phyloP scores from a whole-genome alignment of 2,797 vertebrate species.

The Selene dorsalis region DNA sequence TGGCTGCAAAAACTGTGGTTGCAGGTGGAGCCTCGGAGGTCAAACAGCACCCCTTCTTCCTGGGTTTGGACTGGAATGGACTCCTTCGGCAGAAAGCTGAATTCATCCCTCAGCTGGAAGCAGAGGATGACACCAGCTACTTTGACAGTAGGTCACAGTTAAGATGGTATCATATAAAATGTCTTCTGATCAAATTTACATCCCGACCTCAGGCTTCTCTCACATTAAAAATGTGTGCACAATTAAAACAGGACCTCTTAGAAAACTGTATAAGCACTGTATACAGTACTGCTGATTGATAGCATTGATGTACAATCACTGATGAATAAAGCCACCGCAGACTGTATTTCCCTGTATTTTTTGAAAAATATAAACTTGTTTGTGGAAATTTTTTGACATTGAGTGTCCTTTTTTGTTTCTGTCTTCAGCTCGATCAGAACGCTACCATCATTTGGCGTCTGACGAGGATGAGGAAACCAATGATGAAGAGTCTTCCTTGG shows the following conservation, averaged over 20 bases:
- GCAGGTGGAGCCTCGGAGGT: slow-evolving; percentile 93
- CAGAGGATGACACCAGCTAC: slow-evolving; percentile 97
- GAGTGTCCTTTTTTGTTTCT: neutral
- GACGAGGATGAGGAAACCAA: slow-evolving; percentile 95
- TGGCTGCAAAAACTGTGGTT: slow-evolving; percentile 15
- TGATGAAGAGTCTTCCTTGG: slow-evolving; percentile 93
- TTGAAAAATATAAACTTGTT: neutral
- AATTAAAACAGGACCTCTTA: neutral
- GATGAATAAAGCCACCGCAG: neutral
- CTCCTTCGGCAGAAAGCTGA: slow-evolving; percentile 97
- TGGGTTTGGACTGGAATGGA: slow-evolving; percentile 94
- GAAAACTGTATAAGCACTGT: neutral
- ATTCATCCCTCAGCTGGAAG: slow-evolving; percentile 96
- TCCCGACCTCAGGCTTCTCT: neutral
- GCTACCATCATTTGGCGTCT: slow-evolving; percentile 93
- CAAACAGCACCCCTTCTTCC: slow-evolving; percentile 94
- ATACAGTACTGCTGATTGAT: neutral
- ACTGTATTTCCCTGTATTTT: neutral
- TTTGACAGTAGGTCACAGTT: slow-evolving; percentile 92
- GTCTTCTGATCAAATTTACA: neutral
- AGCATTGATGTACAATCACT: neutral
- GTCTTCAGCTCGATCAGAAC: slow-evolving; percentile 91
- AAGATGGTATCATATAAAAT: neutral
- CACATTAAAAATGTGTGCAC: neutral
- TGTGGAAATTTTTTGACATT: neutral